Conservation (phyloP, 2,888 invertebrate species). For the Pimpla rufipes region DNA sequence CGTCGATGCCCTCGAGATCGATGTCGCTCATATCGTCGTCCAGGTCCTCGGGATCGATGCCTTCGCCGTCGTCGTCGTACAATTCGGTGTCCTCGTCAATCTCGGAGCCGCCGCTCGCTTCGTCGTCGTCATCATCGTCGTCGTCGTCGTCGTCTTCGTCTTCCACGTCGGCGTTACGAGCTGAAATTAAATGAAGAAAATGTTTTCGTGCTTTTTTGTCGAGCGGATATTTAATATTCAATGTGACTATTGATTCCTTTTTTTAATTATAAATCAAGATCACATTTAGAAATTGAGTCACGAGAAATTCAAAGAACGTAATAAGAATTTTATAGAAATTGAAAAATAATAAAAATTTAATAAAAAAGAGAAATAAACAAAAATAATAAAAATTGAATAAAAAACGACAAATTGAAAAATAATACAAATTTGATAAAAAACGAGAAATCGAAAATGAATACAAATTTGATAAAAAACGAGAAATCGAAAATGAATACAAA, state of each 20-base stretch:
- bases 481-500: too few species aligned
- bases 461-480: too few species aligned
- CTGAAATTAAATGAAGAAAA: constrained; percentile 38
- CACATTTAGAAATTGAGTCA: background rate
- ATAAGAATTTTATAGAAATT: too few species aligned
- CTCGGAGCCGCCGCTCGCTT: constrained; percentile 63
- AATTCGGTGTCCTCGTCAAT: constrained; percentile 72
- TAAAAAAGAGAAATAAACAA: too few species aligned
- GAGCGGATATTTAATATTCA: background rate
- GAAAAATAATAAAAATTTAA: too few species aligned
- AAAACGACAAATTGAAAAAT: too few species aligned
- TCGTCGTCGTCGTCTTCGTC: constrained; percentile 72
- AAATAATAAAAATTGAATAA: background rate
- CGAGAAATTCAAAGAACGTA: too few species aligned
- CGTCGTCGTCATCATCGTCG: constrained; percentile 71
- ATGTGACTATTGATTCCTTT: background rate
- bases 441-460: too few species aligned
- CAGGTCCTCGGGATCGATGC: constrained; percentile 85
- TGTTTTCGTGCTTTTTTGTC: background rate
- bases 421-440: too few species aligned
- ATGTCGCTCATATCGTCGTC: constrained; percentile 83
- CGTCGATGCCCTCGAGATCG: constrained; percentile 80
- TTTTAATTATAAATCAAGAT: background rate
- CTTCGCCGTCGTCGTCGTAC: constrained; percentile 74
- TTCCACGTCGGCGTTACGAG: constrained; percentile 43